Base-by-base conservation (phyloP, 2,797 vertebrate genomes). In the Gouania willdenowi region DNA sequence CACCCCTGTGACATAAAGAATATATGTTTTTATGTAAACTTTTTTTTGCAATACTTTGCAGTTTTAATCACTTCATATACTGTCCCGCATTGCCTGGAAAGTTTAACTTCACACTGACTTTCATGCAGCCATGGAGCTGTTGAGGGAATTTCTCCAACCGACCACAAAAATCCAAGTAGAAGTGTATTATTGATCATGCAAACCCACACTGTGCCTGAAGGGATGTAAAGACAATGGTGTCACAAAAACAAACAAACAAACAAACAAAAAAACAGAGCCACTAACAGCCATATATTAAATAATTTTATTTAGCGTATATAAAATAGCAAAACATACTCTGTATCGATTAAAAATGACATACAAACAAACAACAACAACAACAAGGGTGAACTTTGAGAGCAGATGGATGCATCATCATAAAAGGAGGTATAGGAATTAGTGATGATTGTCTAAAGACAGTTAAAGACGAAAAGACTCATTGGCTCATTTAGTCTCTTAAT, bases 291-390 rank as follows among this genome's bases (percentile, higher is more conserved):
- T 80, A 81, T 75, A 80, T 86, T 85, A 88, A 85, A 86, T 87
- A 64, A 41, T 67, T 87, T 87, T 88, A 86, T 88, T 89, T 74
- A n/a, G n/a, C n/a, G n/a, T n/a, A 71, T 81, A 86, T 75, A 87
- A 84, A 88, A 87, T 75, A 59, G 19, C 14, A 28, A 59, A 54
- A 74, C 60, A 66, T 58, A 41, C 25, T 71, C 25, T 46, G 41
- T 52, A 40, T 58, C 24, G 58, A 46, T 9, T 31, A 23, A 49
- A 61, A 45, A 54, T 23, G 5, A 6, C 40, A 9, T 27, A 26
- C 5, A 7, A 44, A 21, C 23, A n/a, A 13, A 47, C 42, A 49
- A 54, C 44, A 54, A 29, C 51, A 24, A 36, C 49, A 39, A 26
- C 41, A 71, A 57, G n/a, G 28, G 39, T 46, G 60, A 42, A 51